These are phyloP conservation scores for Aurelia aurita complex sp. Pacific DNA, from an alignment of 30 jellyfish, hydroid and myxozoan genomes.

Conservation along the genomic window DNA sequence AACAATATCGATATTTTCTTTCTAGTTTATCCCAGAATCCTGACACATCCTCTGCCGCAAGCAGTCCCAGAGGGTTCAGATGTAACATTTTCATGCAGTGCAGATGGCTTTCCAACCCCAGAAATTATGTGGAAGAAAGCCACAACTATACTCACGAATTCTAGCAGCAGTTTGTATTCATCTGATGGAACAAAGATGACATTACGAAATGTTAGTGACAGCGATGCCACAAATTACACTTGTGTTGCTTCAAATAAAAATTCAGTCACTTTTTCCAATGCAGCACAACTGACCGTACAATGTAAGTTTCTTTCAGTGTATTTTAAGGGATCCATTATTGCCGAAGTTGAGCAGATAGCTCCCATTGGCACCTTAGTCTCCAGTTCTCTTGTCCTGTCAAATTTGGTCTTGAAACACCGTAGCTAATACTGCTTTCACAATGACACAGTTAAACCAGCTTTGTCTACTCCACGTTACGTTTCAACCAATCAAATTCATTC, in stretches of 20 bases:
- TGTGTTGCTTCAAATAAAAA: slow-evolving; percentile 28
- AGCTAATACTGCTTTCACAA: too few relatives aligned
- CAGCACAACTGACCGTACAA: slow-evolving; percentile 29
- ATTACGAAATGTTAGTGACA: neutral
- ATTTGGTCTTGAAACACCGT: too few relatives aligned
- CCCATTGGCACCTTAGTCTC: too few relatives aligned
- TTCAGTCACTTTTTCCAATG: neutral
- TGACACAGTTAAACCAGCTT: too few relatives aligned
- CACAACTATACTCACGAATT: neutral
- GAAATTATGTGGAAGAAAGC: slow-evolving; percentile 19
- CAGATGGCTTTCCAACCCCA: slow-evolving; percentile 41
- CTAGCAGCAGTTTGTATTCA: neutral
- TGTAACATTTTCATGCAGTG: slow-evolving; percentile 21
- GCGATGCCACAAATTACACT: slow-evolving; percentile 23
- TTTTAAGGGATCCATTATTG: too few relatives aligned
- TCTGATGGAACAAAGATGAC: slow-evolving; percentile 7
- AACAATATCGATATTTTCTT: neutral
- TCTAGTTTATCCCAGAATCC: slow-evolving; percentile 16
- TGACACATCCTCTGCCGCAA: slow-evolving; percentile 17
- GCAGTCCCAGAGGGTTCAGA: slow-evolving; percentile 11
- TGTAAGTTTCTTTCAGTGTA: slow-evolving; percentile 12
- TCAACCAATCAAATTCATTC: too few relatives aligned
- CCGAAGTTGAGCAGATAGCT: too few relatives aligned
- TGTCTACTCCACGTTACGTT: too few relatives aligned
- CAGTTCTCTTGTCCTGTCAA: too few relatives aligned